Base-by-base conservation (phyloP, 2,888 invertebrate species). In the Erebia aethiops region DNA sequence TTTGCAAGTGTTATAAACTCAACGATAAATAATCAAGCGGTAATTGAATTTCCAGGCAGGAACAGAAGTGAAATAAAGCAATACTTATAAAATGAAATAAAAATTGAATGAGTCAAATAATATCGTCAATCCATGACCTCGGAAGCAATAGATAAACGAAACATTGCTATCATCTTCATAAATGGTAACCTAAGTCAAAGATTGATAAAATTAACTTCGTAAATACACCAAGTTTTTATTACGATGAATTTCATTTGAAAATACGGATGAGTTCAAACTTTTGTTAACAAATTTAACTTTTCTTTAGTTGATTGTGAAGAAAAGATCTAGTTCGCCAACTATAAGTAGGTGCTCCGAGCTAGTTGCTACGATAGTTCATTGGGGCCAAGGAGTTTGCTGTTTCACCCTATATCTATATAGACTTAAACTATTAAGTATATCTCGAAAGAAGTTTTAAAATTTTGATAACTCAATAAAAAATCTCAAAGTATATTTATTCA, bases 241-340 rank as follows among this genome's bases (percentile, higher is more conserved):
- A 13, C 41, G 18, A 62, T 7, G 35, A 67, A 70, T 67, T 35
- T 35, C 35, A 35, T 35, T 70, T 70, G 63, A 70, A 69, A 54
- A 49, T 13, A 63, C 21, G 18, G 35, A 54, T 13, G 16, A 41
- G 16, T 11, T 64, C 41, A 16, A 52, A 64, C 64, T 64, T 52
- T 64, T 64, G 35, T 16, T 64, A 35, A 43, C 3, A 26, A 63
- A 21, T 49, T 63, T 60, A 54, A 43, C 11, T 60, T 51, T 35
- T 35, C 63, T 21, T 49, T 46, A 49, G 52, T 56, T 60, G 62
- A 65, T 67, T 65, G 64, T 41, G 41, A 64, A 16, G 64, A 64
- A 64, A 49, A 52, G 35, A 41, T 54, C 43, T 61, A 11, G 52
- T 16, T 14, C 10, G 13, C 62, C 7, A 14, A 46, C 62, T 49